Percentiles rank a stretch among this genome's conserved stretches.
These are phyloP conservation scores for Patiria pectinifera DNA, from an alignment of 53 echinoderm and acorn worm species.

Conservation along the genomic window DNA sequence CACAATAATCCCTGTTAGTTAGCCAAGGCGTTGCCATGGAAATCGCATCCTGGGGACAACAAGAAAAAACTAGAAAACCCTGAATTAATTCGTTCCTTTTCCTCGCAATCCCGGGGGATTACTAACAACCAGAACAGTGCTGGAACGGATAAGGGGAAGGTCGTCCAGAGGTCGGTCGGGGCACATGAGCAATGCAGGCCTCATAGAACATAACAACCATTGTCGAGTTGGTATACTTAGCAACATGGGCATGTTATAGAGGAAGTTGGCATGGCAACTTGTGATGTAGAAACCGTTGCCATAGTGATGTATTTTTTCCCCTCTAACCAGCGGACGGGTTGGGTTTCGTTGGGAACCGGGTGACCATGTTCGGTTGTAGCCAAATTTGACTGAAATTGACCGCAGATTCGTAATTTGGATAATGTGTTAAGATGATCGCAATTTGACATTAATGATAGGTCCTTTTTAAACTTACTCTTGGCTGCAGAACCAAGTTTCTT, in stretches of 20 bases:
- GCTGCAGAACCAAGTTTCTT: too few species aligned
- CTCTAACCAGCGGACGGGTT: not conserved
- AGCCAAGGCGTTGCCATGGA: constrained; percentile 39
- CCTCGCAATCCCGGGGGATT: not conserved
- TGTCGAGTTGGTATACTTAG: not conserved
- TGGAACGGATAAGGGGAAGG: not conserved
- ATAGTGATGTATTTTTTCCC: not conserved
- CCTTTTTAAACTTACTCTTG: too few species aligned
- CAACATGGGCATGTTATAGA: not conserved
- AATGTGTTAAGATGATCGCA: too few species aligned
- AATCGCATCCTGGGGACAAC: constrained; percentile 28
- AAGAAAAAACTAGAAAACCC: not conserved
- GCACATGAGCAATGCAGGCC: not conserved
- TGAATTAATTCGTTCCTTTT: constrained; percentile 42
- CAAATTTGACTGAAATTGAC: too few species aligned
- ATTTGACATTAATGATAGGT: too few species aligned
- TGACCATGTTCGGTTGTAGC: too few species aligned
- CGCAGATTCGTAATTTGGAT: too few species aligned
- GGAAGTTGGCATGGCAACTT: constrained; percentile 13
- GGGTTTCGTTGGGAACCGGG: not conserved
- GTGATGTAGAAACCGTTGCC: constrained; percentile 12
- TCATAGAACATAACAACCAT: not conserved
- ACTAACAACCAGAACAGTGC: not conserved
- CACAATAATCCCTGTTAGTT: constrained; percentile 5
- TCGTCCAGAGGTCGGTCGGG: not conserved